A percentile compares a stretch with the other conserved stretches of the same genome.
phyloP scores from a whole-genome alignment of 2,888 invertebrate species.

The Lycophotia porphyrea region DNA sequence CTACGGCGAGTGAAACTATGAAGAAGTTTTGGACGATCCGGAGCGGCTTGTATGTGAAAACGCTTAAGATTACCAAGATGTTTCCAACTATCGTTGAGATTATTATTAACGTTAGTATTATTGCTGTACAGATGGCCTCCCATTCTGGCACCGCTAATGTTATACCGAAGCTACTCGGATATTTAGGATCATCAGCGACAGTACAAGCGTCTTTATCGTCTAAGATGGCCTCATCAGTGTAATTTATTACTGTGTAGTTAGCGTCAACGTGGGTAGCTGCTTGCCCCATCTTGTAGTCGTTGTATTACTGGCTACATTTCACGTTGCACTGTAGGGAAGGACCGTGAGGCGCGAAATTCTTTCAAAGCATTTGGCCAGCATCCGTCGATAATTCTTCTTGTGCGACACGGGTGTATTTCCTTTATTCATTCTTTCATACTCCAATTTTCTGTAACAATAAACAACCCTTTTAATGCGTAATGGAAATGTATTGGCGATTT shows the following conservation, averaged over 20 bases:
- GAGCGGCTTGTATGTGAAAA: constrained; percentile 98
- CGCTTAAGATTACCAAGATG: constrained; percentile 97
- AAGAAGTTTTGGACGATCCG: constrained; percentile 99
- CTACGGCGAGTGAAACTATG: constrained; percentile 98
- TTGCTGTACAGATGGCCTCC: constrained; percentile 95
- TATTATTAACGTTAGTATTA: constrained; percentile 95
- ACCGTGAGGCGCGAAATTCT: constrained; percentile 66
- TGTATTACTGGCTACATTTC: constrained; percentile 77
- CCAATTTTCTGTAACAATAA: constrained; percentile 83
- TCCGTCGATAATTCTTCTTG: constrained; percentile 71
- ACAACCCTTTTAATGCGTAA: constrained; percentile 67
- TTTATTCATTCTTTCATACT: constrained; percentile 75
- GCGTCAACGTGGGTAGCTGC: constrained; percentile 78
- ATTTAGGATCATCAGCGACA: constrained; percentile 87
- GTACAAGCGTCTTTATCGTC: constrained; percentile 85
- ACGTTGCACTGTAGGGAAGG: constrained; percentile 74
- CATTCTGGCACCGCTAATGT: constrained; percentile 94
- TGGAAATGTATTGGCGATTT: constrained; percentile 60
- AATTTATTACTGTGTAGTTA: constrained; percentile 81
- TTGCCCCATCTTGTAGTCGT: constrained; percentile 82
- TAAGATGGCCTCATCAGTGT: constrained; percentile 77
- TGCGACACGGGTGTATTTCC: constrained; percentile 69
- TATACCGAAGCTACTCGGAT: constrained; percentile 93
- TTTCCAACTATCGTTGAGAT: constrained; percentile 97
- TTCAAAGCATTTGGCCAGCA: constrained; percentile 70